Evolutionary conservation across 2,888 invertebrate genomes (phyloP).

Genomic region (Lathronympha strigana): DNA sequence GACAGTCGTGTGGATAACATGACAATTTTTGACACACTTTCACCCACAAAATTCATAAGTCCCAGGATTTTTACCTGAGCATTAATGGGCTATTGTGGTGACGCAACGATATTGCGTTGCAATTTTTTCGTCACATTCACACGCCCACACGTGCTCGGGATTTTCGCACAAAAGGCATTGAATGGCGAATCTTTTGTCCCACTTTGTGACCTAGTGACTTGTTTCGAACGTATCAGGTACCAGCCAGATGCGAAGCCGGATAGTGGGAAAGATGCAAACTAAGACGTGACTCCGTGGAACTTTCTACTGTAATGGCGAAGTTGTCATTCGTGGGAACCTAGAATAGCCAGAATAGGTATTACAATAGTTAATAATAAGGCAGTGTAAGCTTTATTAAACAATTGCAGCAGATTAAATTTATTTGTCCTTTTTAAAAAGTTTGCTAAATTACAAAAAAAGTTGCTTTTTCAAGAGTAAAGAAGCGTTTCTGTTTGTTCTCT

Average conservation of each 20-base stretch:
- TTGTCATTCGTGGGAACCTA: slow-evolving; percentile 80
- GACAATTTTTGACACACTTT: slow-evolving; percentile 39
- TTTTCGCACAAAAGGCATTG: slow-evolving; percentile 44
- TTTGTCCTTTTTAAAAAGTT: too few species aligned
- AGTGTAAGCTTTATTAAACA: slow-evolving; percentile 52
- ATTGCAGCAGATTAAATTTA: too few species aligned
- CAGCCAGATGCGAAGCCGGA: slow-evolving; percentile 75
- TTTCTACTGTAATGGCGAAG: slow-evolving; percentile 76
- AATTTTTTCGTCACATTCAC: slow-evolving; percentile 64
- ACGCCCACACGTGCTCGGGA: slow-evolving; percentile 75
- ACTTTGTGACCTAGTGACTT: slow-evolving; percentile 69
- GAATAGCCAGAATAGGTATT: slow-evolving; percentile 66
- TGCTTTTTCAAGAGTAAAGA: too few species aligned
- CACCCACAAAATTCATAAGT: slow-evolving; percentile 36
- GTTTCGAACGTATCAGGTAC: slow-evolving; percentile 74
- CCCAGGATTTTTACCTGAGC: slow-evolving; percentile 53
- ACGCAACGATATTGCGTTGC: slow-evolving; percentile 60
- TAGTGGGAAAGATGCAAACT: slow-evolving; percentile 78
- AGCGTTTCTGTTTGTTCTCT: too few species aligned
- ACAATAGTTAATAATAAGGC: slow-evolving; percentile 64
- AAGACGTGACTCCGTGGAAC: slow-evolving; percentile 77
- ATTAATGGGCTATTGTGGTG: slow-evolving; percentile 50
- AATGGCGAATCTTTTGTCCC: slow-evolving; percentile 53
- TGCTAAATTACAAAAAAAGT: too few species aligned
- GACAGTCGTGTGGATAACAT: slow-evolving; percentile 9